Evolutionary conservation across 2,797 vertebrate genomes (phyloP), one percentile per base, ranked within the genome.

Genomic region (Poecilia velifera): DNA sequence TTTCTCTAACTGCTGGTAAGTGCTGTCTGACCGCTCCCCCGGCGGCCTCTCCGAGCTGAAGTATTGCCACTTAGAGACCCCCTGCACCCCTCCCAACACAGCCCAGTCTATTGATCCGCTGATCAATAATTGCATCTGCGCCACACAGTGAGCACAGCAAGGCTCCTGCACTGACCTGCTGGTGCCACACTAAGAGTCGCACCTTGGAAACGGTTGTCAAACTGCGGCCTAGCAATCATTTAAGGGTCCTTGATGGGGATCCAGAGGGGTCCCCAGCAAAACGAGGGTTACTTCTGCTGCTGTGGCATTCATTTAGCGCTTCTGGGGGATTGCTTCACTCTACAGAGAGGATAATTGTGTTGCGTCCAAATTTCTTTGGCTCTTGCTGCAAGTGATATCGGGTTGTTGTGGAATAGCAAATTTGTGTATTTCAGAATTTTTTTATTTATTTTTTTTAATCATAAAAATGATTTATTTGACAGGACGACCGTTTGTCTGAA

Each of bases 1-100:
- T 94, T 96, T 95, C 94, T 95, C 91, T 95, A 95, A 95, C 91
- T 95, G 94, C 93, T 96, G 93, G 92, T 95, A 96, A 95, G 95
- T 96, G 89, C 91, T 91, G 93, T 93, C 92, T 93, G 95, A 95
- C 94, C 92, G 90, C 88, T 95, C 93, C 95, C 93, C 91, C 90
- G 95, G 92, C 92, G 93, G 90, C 92, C 91, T 92, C 92, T 94
- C 90, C 12, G 53, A 88, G 91, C 92, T 93, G 90, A 93, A 95
- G 93, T 93, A 94, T 93, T 92, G 93, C 92, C 93, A 94, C 91
- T 94, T 94, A 94, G 90, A 93, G 90, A 81, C 91, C 93, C 88
- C 93, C 85, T 16, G n/a, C 86, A 78, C 86, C 92, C 86, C 25
- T 22, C 78, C 90, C 76, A 57, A 88, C 83, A 73, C 12, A 0